Evolutionary conservation across 2,797 vertebrate species (phyloP).

Genomic region (Bradypus variegatus): DNA sequence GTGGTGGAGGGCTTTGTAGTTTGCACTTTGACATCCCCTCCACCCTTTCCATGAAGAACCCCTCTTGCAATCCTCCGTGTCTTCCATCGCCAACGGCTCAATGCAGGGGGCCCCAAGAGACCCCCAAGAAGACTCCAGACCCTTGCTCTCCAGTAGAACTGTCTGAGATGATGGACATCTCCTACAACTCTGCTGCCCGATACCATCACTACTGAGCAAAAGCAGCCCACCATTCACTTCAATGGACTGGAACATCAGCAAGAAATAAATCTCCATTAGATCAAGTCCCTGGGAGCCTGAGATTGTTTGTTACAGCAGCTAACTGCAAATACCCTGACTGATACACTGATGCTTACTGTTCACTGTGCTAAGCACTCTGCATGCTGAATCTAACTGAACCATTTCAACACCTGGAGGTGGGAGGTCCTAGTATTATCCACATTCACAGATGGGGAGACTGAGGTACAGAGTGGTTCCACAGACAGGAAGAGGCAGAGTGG

Average conservation of each 20-base stretch:
- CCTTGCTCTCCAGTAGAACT: fast-evolving
- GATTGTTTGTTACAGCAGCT: background rate
- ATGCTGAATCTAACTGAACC: fast-evolving
- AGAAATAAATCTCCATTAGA: background rate
- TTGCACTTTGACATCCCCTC: background rate
- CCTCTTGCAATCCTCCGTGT: fast-evolving
- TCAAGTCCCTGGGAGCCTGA: too few species aligned
- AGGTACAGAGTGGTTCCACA: background rate
- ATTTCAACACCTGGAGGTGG: background rate
- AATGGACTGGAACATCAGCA: background rate
- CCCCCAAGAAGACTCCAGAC: fast-evolving
- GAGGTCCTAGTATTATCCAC: background rate
- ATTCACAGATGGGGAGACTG: background rate
- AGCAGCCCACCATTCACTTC: background rate
- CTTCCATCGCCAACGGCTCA: background rate
- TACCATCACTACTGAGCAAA: background rate
- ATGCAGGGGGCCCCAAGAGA: background rate
- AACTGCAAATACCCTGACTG: background rate
- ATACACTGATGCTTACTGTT: background rate
- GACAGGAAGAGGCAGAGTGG: background rate
- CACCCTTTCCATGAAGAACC: fast-evolving
- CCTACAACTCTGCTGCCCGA: fast-evolving
- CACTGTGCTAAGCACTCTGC: fast-evolving
- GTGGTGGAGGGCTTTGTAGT: fast-evolving
- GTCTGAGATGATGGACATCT: fast-evolving